Conservation (phyloP, 2,797 vertebrate species). For the Acipenser ruthenus region DNA sequence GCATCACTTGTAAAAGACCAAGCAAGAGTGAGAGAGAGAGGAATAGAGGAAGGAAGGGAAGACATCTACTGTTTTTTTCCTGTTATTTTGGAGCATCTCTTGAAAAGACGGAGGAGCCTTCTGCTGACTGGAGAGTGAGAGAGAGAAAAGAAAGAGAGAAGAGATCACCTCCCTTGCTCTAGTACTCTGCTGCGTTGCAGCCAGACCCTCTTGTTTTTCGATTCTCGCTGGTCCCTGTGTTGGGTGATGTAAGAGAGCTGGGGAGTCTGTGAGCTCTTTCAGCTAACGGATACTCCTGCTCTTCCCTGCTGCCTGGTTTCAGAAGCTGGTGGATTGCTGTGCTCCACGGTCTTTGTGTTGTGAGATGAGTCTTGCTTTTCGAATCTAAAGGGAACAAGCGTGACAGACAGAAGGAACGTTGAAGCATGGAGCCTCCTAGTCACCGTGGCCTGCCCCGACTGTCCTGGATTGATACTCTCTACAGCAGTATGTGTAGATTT, state of each 20-base stretch:
- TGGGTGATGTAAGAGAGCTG: conserved; percentile 10
- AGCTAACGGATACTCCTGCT: neutral
- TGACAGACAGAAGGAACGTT: conserved; percentile 21
- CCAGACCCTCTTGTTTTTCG: conserved; percentile 48
- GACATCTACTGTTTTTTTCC: neutral
- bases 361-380: conserved; percentile 47
- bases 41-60: neutral
- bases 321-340: neutral
- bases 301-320: conserved; percentile 30
- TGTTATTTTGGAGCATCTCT: neutral
- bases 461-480: conserved; percentile 97
- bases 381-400: conserved; percentile 30
- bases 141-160: conserved; percentile 18
- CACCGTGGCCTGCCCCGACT: conserved; percentile 86
- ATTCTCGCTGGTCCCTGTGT: conserved; percentile 11
- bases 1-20: neutral
- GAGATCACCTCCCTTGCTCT: conserved; percentile 57
- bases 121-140: conserved; percentile 6
- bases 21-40: neutral
- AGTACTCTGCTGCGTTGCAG: conserved; percentile 57
- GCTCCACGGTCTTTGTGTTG: conserved; percentile 23
- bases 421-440: conserved; percentile 89
- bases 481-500: conserved; percentile 81
- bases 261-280: conserved; percentile 10
- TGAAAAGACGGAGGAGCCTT: neutral